These are phyloP conservation scores for Conistra vaccinii DNA, from an alignment of 2,888 invertebrate species.

Conservation along the genomic window DNA sequence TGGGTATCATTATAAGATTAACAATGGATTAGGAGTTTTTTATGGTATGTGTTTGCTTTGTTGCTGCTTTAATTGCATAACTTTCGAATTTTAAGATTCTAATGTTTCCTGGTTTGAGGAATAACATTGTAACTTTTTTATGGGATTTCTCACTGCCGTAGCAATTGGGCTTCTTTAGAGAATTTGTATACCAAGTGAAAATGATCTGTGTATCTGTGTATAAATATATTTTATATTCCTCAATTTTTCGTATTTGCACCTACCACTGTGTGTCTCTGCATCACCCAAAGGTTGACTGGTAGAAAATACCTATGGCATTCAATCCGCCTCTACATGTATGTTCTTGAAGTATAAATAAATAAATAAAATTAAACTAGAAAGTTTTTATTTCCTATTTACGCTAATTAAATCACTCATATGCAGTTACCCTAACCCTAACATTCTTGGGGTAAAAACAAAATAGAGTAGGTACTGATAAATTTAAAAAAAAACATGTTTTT, in stretches of 20 bases:
- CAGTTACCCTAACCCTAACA: neutral
- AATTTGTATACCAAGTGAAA: neutral
- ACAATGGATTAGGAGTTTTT: conserved; percentile 46
- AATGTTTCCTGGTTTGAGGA: neutral
- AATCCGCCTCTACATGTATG: no score
- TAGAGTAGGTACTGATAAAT: neutral
- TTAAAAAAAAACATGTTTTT: no score
- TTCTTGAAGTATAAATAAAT: no score
- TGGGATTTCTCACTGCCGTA: neutral
- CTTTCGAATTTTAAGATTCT: neutral
- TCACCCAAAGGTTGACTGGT: no score
- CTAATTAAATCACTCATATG: neutral
- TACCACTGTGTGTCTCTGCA: no score
- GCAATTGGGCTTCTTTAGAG: neutral
- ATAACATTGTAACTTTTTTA: neutral
- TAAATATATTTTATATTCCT: no score
- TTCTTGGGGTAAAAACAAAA: neutral
- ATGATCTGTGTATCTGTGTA: no score
- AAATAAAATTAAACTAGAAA: neutral
- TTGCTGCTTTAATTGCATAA: conserved; percentile 45
- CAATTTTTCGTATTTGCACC: no score
- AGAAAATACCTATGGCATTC: no score
- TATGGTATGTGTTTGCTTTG: conserved; percentile 34
- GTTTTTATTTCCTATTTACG: neutral
- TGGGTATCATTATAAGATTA: conserved; percentile 64